A percentile compares a stretch with the other conserved stretches of the same genome.
These are phyloP conservation scores for Lucifuga dentata DNA, from an alignment of 2,113 vertebrate species.

Conservation along the genomic window DNA sequence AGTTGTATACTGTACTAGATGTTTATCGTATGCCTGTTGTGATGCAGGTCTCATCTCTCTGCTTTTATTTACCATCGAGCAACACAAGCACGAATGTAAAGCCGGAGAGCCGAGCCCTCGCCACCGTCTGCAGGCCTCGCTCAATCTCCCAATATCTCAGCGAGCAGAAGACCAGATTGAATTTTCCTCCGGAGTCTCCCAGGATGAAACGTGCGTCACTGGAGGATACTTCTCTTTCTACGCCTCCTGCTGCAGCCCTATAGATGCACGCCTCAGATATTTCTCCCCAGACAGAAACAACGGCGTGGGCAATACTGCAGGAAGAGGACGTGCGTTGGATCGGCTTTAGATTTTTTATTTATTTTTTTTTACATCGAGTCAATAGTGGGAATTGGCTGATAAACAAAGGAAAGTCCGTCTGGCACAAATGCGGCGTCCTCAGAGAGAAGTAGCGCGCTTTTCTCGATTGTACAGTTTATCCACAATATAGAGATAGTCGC, in stretches of 20 bases:
- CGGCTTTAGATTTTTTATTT: too few species aligned
- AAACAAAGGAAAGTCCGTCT: slow-evolving; percentile 67
- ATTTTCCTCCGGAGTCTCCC: slow-evolving; percentile 71
- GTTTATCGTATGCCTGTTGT: slow-evolving; percentile 29
- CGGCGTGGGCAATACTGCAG: slow-evolving; percentile 9
- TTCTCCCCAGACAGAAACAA: slow-evolving; percentile 30
- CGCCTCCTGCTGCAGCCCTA: slow-evolving; percentile 38
- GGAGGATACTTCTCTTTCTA: slow-evolving; percentile 52
- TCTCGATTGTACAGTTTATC: slow-evolving; percentile 63
- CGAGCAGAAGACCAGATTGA: slow-evolving; percentile 75
- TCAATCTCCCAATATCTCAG: slow-evolving; percentile 75
- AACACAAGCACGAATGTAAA: slow-evolving; percentile 50
- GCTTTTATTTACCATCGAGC: slow-evolving; percentile 47
- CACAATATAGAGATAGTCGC: slow-evolving; percentile 51
- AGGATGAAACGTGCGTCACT: slow-evolving; percentile 63
- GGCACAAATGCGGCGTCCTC: slow-evolving; percentile 42
- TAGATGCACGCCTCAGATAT: slow-evolving; percentile 64
- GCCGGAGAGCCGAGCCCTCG: slow-evolving; percentile 42
- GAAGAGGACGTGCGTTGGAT: slow-evolving; percentile 55
- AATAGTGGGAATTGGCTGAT: slow-evolving; percentile 60
- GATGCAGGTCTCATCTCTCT: slow-evolving; percentile 42
- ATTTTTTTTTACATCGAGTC: slow-evolving; percentile 60
- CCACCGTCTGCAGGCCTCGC: slow-evolving; percentile 59
- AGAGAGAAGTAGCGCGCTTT: slow-evolving; percentile 51
- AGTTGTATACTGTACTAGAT: too few species aligned